Evolutionary conservation across 2,888 invertebrate species (phyloP).

Genomic region (Dolichomitus sp.): DNA sequence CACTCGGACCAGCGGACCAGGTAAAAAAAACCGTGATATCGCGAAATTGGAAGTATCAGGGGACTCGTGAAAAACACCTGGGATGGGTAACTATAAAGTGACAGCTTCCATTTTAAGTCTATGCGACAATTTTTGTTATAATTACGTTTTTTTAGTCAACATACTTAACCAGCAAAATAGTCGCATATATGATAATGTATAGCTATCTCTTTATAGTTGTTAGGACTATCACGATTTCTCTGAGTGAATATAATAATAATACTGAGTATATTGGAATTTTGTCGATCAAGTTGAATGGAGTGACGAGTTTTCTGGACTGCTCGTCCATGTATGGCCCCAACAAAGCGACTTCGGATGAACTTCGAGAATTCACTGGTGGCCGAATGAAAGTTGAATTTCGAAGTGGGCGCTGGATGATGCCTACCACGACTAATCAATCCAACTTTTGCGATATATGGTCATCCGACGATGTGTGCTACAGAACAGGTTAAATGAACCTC

Average conservation of each 20-base stretch:
- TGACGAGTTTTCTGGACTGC: conserved; percentile 87
- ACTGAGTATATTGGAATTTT: conserved; percentile 9
- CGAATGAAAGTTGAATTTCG: conserved; percentile 83
- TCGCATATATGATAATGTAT: too few relatives aligned
- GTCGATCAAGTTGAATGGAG: conserved; percentile 73
- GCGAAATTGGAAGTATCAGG: not conserved
- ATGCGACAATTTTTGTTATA: too few relatives aligned
- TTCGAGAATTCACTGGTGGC: conserved; percentile 86
- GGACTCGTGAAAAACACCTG: not conserved
- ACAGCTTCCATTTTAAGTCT: too few relatives aligned
- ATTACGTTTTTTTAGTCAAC: too few relatives aligned
- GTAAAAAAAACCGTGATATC: conserved; percentile 71
- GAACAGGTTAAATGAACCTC: conserved; percentile 71
- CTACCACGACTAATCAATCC: conserved; percentile 85
- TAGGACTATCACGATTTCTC: too few relatives aligned
- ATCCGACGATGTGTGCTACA: conserved; percentile 71
- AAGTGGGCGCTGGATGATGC: conserved; percentile 86
- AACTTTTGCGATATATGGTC: conserved; percentile 71
- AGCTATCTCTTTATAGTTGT: too few relatives aligned
- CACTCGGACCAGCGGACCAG: conserved; percentile 88
- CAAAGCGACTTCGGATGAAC: conserved; percentile 82
- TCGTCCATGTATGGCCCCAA: conserved; percentile 88
- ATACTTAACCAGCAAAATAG: too few relatives aligned
- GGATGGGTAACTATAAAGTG: too few relatives aligned
- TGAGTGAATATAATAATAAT: too few relatives aligned